A percentile compares a stretch with the other conserved stretches of the same genome.
phyloP scores from a whole-genome alignment of 2,113 vertebrate genomes.

The Crocuta crocuta region DNA sequence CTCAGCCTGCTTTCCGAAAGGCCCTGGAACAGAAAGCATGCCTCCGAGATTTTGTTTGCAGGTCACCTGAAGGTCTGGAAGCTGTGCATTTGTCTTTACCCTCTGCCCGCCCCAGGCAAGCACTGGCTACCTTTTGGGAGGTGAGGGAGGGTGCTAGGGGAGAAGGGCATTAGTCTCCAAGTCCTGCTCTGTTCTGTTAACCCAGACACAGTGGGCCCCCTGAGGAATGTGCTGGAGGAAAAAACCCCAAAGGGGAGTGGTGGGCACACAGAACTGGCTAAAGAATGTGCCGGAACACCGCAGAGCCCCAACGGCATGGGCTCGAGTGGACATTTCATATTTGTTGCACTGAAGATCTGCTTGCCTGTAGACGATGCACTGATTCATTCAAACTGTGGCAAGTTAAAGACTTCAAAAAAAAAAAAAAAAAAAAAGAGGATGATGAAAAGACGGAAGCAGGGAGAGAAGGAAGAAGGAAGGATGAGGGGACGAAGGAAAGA shows the following conservation, averaged over 20 bases:
- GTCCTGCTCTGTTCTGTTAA: rapidly evolving
- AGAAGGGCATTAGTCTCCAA: rapidly evolving
- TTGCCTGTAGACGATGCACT: background rate
- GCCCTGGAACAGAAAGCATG: rapidly evolving
- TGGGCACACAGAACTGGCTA: background rate
- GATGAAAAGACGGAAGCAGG: background rate
- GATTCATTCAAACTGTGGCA: rapidly evolving
- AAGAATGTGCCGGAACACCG: rapidly evolving
- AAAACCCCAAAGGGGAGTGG: rapidly evolving
- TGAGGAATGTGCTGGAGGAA: background rate
- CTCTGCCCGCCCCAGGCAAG: rapidly evolving
- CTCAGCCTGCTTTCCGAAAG: background rate
- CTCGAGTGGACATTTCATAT: rapidly evolving
- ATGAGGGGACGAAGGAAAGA: background rate
- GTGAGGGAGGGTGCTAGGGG: rapidly evolving
- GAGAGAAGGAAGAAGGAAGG: background rate
- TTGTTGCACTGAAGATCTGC: background rate
- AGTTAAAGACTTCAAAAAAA: background rate
- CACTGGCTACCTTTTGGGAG: rapidly evolving
- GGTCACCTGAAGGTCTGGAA: too few relatives aligned
- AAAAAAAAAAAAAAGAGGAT: background rate
- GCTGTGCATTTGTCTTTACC: rapidly evolving
- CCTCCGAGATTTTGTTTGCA: background rate
- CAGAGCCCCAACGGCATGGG: rapidly evolving
- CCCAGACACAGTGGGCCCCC: rapidly evolving